phyloP scores from a whole-genome alignment of 2,113 vertebrate species.

The Mesitornis unicolor region DNA sequence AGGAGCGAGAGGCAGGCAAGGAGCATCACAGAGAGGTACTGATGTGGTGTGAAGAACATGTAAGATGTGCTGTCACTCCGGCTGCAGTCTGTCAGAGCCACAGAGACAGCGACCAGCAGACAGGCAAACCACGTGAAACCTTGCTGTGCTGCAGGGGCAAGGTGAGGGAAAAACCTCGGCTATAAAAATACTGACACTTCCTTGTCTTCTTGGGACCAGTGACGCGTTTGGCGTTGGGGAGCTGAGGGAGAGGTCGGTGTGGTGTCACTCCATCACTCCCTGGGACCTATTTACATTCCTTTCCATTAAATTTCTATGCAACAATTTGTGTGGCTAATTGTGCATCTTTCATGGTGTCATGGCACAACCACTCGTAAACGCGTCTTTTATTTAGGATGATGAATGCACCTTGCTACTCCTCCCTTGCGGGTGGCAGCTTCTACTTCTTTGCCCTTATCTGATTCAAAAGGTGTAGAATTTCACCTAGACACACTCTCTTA shows the following conservation, averaged over 20 bases:
- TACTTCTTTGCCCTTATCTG: not conserved
- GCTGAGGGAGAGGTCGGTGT: not conserved
- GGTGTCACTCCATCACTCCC: not conserved
- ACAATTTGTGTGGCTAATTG: not conserved
- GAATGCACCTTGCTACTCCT: not conserved
- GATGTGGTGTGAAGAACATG: not conserved
- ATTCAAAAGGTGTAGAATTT: not conserved
- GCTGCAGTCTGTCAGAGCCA: not conserved
- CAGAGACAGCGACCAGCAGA: not conserved
- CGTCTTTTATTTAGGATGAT: not conserved
- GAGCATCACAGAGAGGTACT: not conserved
- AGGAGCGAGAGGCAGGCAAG: not conserved
- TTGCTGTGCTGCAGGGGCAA: not conserved
- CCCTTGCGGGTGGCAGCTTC: not conserved
- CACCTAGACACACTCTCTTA: not conserved
- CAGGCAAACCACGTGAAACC: not conserved
- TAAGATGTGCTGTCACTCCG: not conserved
- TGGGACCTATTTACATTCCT: not conserved
- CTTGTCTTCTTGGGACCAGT: not conserved
- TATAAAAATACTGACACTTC: not conserved
- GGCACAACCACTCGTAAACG: not conserved
- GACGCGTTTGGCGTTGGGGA: rapidly evolving
- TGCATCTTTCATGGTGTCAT: not conserved
- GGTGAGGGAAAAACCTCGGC: not conserved
- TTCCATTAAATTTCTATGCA: not conserved